A percentile compares a stretch with the other conserved stretches of the same genome.
These are phyloP conservation scores for Caranx melampygus DNA, from an alignment of 2,113 vertebrate genomes.

Conservation along the genomic window DNA sequence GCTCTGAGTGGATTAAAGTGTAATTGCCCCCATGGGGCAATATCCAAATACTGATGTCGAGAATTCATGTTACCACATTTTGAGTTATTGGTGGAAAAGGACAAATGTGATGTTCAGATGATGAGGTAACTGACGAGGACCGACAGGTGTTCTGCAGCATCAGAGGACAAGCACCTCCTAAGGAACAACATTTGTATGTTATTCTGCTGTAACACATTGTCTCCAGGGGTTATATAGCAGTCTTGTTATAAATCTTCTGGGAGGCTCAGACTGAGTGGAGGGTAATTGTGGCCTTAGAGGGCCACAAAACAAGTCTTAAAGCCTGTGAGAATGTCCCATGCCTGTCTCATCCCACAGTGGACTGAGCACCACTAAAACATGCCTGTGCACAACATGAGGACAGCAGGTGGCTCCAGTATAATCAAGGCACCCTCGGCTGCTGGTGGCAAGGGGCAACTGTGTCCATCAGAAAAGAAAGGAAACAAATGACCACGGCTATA, in stretches of 20 bases:
- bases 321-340: conserved; percentile 20
- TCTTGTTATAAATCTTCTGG: conserved; percentile 25
- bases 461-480: conserved; percentile 66
- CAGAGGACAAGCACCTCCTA: conserved; percentile 42
- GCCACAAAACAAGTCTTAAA: conserved; percentile 29
- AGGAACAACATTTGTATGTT: conserved; percentile 19
- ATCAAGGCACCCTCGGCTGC: conserved; percentile 53
- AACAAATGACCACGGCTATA: conserved; percentile 61
- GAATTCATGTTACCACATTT: conserved; percentile 40
- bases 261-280: conserved; percentile 3
- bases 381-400: conserved; percentile 56
- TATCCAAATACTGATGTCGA: conserved; percentile 52
- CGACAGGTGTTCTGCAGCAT: conserved; percentile 68
- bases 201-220: conserved; percentile 21
- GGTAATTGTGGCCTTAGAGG: conserved; percentile 35
- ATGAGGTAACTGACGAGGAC: conserved; percentile 59
- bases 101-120: conserved; percentile 26
- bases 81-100: conserved; percentile 54
- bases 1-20: conserved; percentile 41
- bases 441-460: conserved; percentile 78
- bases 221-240: conserved; percentile 29
- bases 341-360: conserved; percentile 37
- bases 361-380: conserved; percentile 50
- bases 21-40: conserved; percentile 45
- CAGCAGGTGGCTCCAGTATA: conserved; percentile 76